Evolutionary conservation across 2,888 invertebrate species (phyloP), one percentile per base, ranked within the genome.

Genomic region (Melinopterus prodromus): DNA sequence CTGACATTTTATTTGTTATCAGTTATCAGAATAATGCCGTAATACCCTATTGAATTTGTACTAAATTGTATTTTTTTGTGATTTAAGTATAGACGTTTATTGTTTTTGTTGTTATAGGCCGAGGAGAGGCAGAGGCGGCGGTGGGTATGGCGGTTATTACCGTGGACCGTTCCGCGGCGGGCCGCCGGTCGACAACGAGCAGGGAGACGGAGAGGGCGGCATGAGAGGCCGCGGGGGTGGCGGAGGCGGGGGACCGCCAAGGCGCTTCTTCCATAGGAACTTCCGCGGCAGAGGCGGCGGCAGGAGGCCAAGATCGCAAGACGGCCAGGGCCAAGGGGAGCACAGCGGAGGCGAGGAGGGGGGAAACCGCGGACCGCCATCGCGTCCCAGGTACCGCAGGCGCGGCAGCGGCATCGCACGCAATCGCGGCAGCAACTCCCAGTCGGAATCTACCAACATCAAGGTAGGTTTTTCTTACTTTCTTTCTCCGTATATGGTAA

Each of bases 181-280:
- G 81, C 87, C 89, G 84, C 85, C 87, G 15, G 89, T 88, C 78
- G 90, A 89, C 79, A 88, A 90, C 81, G 90, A 88, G 78, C 88
- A 87, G 85, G 87, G 87, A 53, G 89, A 90, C 78, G 89, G 88
- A 70, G 90, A 89, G 80, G 89, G 88, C 37, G 36, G 74, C 74
- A 74, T 74, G 74, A 74, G 74, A 76, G 89, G 89, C 71, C 91
- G 91, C 81, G 90, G 90, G 70, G 53, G 53, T 12, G 53, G 53
- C 53, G 53, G 53, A 1, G 53, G 53, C 81, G 90, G 91, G 82
- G 89, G 91, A 81, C 90, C 91, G 82, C 89, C 90, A 82, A 90
- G 91, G 86, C 92, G 94, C 86, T 95, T 93, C 90, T 95, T 93
- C 93, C 94, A 94, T 86, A 86, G 89, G 82, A 95, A 95, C 88